These are phyloP conservation scores for Polydesmus complanatus DNA, from an alignment of 2,888 invertebrate species.

Conservation along the genomic window DNA sequence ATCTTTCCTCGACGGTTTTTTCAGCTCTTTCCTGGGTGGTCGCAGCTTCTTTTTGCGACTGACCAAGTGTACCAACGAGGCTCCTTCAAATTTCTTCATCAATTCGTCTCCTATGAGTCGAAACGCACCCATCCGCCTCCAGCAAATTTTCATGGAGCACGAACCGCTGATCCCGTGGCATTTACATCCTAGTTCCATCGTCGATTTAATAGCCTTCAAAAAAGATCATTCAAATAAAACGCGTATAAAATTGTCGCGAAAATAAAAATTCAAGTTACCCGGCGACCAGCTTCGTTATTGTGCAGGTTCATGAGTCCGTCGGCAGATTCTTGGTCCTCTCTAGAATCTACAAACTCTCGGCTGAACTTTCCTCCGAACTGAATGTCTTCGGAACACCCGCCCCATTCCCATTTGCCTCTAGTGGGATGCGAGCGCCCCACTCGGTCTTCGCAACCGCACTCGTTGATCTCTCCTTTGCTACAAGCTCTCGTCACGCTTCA, in stretches of 20 bases:
- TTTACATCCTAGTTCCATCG: slow-evolving; percentile 79
- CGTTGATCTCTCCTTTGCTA: slow-evolving; percentile 67
- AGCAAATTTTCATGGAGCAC: slow-evolving; percentile 78
- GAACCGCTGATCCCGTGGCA: slow-evolving; percentile 90
- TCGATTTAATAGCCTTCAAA: slow-evolving; percentile 39
- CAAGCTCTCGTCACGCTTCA: slow-evolving; percentile 75
- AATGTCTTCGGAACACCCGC: slow-evolving; percentile 82
- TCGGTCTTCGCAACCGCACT: slow-evolving; percentile 73
- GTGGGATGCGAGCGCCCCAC: slow-evolving; percentile 49
- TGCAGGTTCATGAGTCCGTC: slow-evolving; percentile 76
- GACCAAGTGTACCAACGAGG: slow-evolving; percentile 55
- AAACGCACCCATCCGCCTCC: slow-evolving; percentile 68
- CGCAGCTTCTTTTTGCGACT: slow-evolving; percentile 48
- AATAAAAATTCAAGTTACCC: slow-evolving; percentile 45
- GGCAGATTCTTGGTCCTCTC: slow-evolving; percentile 55
- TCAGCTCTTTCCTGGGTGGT: slow-evolving; percentile 59
- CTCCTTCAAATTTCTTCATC: slow-evolving; percentile 69
- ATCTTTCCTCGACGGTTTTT: slow-evolving; percentile 79
- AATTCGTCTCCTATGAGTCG: slow-evolving; percentile 61
- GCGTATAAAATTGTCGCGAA: too few relatives aligned
- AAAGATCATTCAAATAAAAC: slow-evolving; percentile 4
- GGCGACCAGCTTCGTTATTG: slow-evolving; percentile 80
- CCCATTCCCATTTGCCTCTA: slow-evolving; percentile 63
- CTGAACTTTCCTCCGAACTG: slow-evolving; percentile 72
- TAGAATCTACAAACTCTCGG: slow-evolving; percentile 69